A percentile compares a stretch with the other conserved stretches of the same genome.
These are phyloP conservation scores for Sturmia bella DNA, from an alignment of 2,888 invertebrate species.

Conservation along the genomic window DNA sequence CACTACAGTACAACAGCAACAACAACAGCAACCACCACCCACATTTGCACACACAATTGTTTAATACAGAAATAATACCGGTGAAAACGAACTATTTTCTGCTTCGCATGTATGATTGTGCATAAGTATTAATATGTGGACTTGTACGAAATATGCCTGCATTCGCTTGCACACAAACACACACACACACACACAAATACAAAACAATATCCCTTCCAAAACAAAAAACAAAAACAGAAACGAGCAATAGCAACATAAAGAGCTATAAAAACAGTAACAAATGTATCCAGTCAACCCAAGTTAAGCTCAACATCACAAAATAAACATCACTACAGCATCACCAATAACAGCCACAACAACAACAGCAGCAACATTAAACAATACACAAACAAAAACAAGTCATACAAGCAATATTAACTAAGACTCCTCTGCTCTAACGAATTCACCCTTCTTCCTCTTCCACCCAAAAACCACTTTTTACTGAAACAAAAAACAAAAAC, in stretches of 20 bases:
- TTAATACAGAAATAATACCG: constrained; percentile 60
- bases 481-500: not conserved
- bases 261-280: constrained; percentile 24
- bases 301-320: constrained; percentile 54
- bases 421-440: not conserved
- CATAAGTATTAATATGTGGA: not conserved
- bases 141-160: constrained; percentile 20
- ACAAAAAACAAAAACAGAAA: constrained; percentile 14
- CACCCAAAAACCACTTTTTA: not conserved
- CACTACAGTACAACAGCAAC: constrained; percentile 73
- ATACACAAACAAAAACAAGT: constrained; percentile 20
- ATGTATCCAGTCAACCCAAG: constrained; percentile 52
- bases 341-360: not conserved
- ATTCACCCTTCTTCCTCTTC: not conserved
- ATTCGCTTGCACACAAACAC: not conserved
- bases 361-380: constrained; percentile 23
- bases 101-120: constrained; percentile 25
- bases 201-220: constrained; percentile 27
- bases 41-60: constrained; percentile 76
- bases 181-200: not conserved
- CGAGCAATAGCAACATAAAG: constrained; percentile 29
- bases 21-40: constrained; percentile 52
- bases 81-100: constrained; percentile 13
- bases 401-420: constrained; percentile 45
- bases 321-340: constrained; percentile 35